Base-by-base conservation (phyloP, 2,888 invertebrate genomes). In the Charanyca ferruginea region DNA sequence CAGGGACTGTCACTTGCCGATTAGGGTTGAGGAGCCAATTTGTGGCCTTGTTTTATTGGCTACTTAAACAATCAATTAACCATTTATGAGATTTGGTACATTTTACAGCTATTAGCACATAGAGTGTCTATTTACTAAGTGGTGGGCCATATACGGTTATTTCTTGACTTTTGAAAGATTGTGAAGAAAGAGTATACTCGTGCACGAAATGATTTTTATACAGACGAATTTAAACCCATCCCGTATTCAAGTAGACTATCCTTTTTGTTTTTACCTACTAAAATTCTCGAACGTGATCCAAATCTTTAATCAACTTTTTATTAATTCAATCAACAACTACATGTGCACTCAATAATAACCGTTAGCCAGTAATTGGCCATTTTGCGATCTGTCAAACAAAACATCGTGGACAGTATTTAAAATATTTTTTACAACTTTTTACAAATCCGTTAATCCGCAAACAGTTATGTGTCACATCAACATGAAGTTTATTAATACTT, bases 401-500 rank as follows among this genome's bases (percentile, higher is more conserved):
- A 73, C 23, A 62, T 60, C 32, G 59, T 25, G 35, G 55, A 78
- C 73, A 73, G 53, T 38, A 35, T 25, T 57, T 55, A 42, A 57
- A 57, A 42, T 42, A 2, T 45, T 73, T 77, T 67, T 78, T 66
- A 52, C 47, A 49, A 54, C 57, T 45, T 52, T 63, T 58, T 4
- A 58, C 57, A 64, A 68, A 64, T 79, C 67, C 47, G 65, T 71
- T 81, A 78, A 79, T 68, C 47, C 18, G 4, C 22, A 20, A 51
- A 66, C 72, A 71, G 82, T 74, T 79, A 74, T 22, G 25, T 61
- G 79, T 68, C 82, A 68, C 11, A 47, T 53, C 32, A 71, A 71
- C 48, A 57, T 38, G 13, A 76, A 62, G 41, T 59, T 32, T 42
- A 44, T 41, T 41, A 25, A 58, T 28, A 22, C 45, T 58, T 77